Evolutionary conservation across 37 sponge, comb jelly and placozoan genomes (phyloP), one percentile per base, ranked within the genome.

Genomic region (Agelas oroides): DNA sequence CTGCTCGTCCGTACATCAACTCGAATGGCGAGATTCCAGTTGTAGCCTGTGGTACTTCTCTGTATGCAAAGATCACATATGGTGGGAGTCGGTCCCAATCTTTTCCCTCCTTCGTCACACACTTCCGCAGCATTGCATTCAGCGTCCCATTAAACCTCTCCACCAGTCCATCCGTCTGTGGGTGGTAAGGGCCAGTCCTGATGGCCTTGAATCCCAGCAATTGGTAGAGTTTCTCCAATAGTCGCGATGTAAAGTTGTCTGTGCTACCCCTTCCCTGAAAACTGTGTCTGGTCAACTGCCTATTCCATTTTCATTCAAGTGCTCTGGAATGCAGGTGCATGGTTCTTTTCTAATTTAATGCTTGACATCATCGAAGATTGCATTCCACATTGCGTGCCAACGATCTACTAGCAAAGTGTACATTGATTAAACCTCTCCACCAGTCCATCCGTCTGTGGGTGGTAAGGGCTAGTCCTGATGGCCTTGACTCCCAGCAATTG

Each of bases 391-490:
- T n/a, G n/a, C n/a, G n/a, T n/a, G n/a, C n/a, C n/a, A n/a, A n/a
- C n/a, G n/a, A n/a, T n/a, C n/a, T n/a, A n/a, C n/a, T n/a, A n/a
- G n/a, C n/a, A n/a, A n/a, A n/a, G n/a, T n/a, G n/a, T n/a, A n/a
- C n/a, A n/a, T n/a, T n/a, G n/a, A 39, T 87, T 79, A 53, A 87
- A 87, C 16, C 88, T 61, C 73, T 87, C 81, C 21, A 80, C 81
- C 46, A 87, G 75, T 5, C 88, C 88, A 53, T 87, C 88, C 27
- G 88, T 87, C 37, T 87, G 88, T 25, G 88, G 88, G 33, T 87
- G 88, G 64, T 87, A 87, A 0, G 80, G 88, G 73, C 75, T 87
- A 14, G 88, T 87, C 52, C 81, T 37, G 54, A 87, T 71, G 0
- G 88, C 75, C 53, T 71, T 56, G 60, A 87, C 54, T 15, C 16